Evolutionary conservation across 2,113 vertebrate species (phyloP), one percentile per base, ranked within the genome.

Genomic region (Podiceps cristatus): DNA sequence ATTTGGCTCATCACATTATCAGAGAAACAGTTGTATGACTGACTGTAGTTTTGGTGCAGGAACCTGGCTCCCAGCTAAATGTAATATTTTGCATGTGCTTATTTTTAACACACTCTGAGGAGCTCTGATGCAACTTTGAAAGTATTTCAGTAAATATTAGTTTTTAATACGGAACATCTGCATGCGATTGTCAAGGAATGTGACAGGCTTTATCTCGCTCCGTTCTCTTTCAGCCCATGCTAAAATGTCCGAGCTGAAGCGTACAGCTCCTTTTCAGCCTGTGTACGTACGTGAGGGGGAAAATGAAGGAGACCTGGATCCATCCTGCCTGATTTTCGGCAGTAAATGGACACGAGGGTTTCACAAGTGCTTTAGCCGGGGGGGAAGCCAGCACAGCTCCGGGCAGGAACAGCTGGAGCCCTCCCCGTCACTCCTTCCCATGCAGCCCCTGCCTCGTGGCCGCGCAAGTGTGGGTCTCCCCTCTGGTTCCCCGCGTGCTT

Each of bases 131-230:
- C 88, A 93, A 96, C 64, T 93, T 93, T 83, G 90, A 94, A 97
- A 95, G 79, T 95, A 94, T 97, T 94, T 97, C 79, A 68, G 72
- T 93, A 97, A 96, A 95, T 95, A 96, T 95, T 96, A 92, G 86
- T 93, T 93, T 97, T 96, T 95, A 97, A 95, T 95, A 29, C 55
- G 49, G 90, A 96, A 93, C 93, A 96, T 97, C 90, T 97, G 90
- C 37, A 35, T 5, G 6, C 5, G 13, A 77, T 95, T 89, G 60
- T 88, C 37, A 58, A 90, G 82, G 91, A 94, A 92, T 86, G 86
- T 86, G 92, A 78, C 82, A 92, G 75, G 49, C 55, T 82, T 94
- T 93, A 89, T 95, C 89, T 93, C 1, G 2, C 45, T 68, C 33
- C 11, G 42, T 88, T 83, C 64, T 82, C 66, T 77, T 88, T 88